Base-by-base conservation (phyloP, 1,140 invertebrate species). In the Drosophila parabipectinata region DNA sequence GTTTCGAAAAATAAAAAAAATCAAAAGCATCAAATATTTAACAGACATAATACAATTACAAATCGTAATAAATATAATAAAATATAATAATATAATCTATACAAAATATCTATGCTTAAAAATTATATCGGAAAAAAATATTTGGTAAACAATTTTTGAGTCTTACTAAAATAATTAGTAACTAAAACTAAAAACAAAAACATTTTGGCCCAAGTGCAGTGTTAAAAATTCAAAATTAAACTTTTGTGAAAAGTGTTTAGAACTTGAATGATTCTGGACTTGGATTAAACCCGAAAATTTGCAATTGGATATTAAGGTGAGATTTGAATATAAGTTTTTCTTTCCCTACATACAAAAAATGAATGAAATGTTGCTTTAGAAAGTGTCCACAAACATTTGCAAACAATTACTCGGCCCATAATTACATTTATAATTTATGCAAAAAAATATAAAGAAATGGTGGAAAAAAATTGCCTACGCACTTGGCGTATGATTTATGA, bases 71-170 rank as follows among this genome's bases (percentile, higher is more conserved):
- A 55, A 66, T 24, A 47, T 47, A 47, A 41, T 14, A 81, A 67
- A 39, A 82, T 57, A 83, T 21, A 21, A 21, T 21, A 53, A 66
- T 71, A 78, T 28, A 28, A 5, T 39, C 61, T 52, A 69, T 72
- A 68, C 60, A 61, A 66, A 77, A 77, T 59, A 73, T 71, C 52
- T 74, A 74, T 74, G 72, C 76, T 75, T 81, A 57, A 37, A 69
- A 72, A 72, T 83, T 63, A 72, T 48, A 72, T 76, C 69, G 58
- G 34, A 53, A 62, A 81, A 51, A 62, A 81, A 51, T 78, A 87
- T 82, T 85, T 87, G 81, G 83, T 78, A 87, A 87, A 85, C 72
- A 79, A 77, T 84, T 83, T 75, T 79, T 75, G 58, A 79, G 57
- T 41, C 28, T 45, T 66, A 68, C 63, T 54, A 56, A 69, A 56